These are phyloP conservation scores for Cricetomys ansorgei DNA, from an alignment of 2,113 vertebrate genomes.

Conservation along the genomic window DNA sequence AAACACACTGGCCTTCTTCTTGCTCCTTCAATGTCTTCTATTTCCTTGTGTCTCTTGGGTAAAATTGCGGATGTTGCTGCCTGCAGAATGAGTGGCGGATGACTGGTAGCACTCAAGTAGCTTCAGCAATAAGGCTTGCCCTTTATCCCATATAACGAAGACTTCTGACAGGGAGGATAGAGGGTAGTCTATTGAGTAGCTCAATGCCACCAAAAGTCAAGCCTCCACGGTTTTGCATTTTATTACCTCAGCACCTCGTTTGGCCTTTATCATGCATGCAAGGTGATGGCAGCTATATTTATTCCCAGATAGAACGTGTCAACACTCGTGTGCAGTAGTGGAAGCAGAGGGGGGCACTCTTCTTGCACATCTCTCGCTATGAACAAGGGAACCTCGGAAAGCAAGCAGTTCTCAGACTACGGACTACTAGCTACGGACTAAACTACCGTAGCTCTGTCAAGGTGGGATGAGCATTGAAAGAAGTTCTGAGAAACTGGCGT, in stretches of 20 bases:
- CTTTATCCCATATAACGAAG: not conserved
- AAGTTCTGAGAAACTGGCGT: not conserved
- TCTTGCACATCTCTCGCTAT: not conserved
- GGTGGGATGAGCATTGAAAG: not conserved
- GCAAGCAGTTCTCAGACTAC: not conserved
- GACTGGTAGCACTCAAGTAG: not conserved
- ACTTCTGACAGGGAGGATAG: not conserved
- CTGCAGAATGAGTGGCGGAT: not conserved
- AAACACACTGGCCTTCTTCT: not conserved
- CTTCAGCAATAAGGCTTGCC: not conserved
- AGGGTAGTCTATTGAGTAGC: not conserved
- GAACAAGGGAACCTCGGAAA: not conserved
- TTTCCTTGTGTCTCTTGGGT: not conserved
- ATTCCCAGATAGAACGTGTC: not conserved
- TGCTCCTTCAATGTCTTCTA: not conserved
- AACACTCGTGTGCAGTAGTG: not conserved
- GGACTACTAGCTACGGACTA: not conserved
- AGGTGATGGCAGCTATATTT: not conserved
- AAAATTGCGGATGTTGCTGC: not conserved
- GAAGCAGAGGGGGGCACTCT: not conserved
- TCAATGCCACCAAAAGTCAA: not conserved
- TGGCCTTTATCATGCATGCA: not conserved
- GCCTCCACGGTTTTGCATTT: not conserved
- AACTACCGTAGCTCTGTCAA: not conserved
- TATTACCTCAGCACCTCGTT: not conserved